Evolutionary conservation across 2,888 invertebrate species (phyloP).

Genomic region (Epistrophella euchroma): DNA sequence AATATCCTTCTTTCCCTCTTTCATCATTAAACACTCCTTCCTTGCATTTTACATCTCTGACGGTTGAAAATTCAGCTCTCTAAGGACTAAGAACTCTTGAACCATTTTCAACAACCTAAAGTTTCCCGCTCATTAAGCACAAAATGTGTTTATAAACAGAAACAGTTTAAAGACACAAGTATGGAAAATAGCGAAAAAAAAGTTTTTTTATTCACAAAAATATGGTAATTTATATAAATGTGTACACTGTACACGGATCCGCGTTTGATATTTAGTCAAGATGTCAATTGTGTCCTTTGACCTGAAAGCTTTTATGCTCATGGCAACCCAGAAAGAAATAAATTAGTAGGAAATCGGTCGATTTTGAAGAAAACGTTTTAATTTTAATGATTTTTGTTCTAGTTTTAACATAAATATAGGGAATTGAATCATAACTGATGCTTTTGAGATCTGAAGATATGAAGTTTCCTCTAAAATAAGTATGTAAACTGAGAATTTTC

Average conservation of each 20-base stretch:
- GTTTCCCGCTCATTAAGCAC: slow-evolving; percentile 55
- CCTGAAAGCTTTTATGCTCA: not conserved
- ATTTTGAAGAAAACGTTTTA: too few relatives aligned
- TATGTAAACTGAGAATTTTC: too few relatives aligned
- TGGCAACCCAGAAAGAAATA: not conserved
- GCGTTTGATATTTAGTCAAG: slow-evolving; percentile 2
- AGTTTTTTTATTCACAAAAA: not conserved
- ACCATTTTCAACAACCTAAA: slow-evolving; percentile 25
- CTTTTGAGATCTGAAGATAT: too few relatives aligned
- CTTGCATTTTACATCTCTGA: not conserved
- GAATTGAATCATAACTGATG: too few relatives aligned
- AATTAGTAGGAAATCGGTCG: too few relatives aligned
- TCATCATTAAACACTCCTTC: slow-evolving; percentile 8
- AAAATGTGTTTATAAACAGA: slow-evolving; percentile 37
- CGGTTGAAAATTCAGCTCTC: not conserved
- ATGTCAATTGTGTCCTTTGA: not conserved
- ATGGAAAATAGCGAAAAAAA: slow-evolving; percentile 33
- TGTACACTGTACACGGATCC: not conserved
- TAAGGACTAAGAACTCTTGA: slow-evolving; percentile 2
- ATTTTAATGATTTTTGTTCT: too few relatives aligned
- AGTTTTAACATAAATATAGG: too few relatives aligned
- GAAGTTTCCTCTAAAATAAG: too few relatives aligned
- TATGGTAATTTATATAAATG: slow-evolving; percentile 15
- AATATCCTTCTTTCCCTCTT: slow-evolving; percentile 18
- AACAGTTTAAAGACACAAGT: slow-evolving; percentile 21